Evolutionary conservation across 2,797 vertebrate genomes (phyloP).

Genomic region (Myotis daubentonii): DNA sequence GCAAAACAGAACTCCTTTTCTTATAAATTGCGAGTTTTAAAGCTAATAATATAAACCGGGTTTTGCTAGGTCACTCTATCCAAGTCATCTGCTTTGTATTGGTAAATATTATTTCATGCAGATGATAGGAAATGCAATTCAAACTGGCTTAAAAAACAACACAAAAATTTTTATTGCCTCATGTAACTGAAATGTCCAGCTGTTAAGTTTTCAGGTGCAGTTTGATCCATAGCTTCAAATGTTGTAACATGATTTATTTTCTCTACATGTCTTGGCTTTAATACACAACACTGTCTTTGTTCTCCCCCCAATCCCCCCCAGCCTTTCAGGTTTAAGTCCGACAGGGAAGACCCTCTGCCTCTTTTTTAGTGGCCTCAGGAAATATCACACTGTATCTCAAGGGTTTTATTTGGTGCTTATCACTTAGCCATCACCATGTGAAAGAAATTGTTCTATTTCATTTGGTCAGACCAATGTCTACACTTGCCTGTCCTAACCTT

Average conservation of each 20-base stretch:
- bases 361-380: constrained; percentile 17
- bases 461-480: background rate
- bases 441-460: background rate
- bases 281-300: background rate
- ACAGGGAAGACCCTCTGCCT: background rate
- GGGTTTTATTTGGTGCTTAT: background rate
- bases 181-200: constrained; percentile 64
- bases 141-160: constrained; percentile 72
- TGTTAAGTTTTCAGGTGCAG: constrained; percentile 71
- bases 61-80: constrained; percentile 11
- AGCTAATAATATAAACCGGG: constrained; percentile 49
- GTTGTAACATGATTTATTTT: constrained; percentile 62
- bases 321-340: background rate
- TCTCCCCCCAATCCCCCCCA: background rate
- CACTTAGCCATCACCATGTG: background rate
- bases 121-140: constrained; percentile 77
- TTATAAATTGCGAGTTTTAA: constrained; percentile 63
- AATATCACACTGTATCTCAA: background rate
- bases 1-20: constrained; percentile 27
- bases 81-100: constrained; percentile 79
- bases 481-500: background rate
- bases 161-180: constrained; percentile 59
- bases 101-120: constrained; percentile 75
- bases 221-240: constrained; percentile 34
- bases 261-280: constrained; percentile 47